Conservation (phyloP, 2,113 vertebrate genomes). For the Mormoops blainvillei region DNA sequence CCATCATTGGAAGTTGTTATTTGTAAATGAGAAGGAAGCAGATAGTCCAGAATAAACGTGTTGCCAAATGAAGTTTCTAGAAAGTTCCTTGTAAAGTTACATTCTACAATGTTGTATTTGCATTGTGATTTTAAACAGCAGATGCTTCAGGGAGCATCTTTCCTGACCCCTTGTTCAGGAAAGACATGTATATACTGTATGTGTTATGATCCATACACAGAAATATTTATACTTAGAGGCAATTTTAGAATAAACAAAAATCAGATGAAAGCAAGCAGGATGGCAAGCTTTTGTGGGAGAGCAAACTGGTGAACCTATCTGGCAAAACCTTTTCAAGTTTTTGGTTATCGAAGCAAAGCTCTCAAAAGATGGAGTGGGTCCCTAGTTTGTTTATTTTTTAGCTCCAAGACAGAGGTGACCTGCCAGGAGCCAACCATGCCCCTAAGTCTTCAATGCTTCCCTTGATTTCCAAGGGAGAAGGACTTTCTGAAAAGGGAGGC, state of each 20-base stretch:
- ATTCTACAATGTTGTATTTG: neutral
- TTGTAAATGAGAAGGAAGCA: neutral
- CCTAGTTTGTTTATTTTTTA: neutral
- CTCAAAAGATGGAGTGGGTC: neutral
- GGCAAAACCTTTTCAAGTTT: neutral
- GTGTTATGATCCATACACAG: neutral
- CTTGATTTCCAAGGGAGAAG: neutral
- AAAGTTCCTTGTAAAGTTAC: neutral
- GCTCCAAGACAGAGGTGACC: neutral
- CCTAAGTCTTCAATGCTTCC: rapidly evolving
- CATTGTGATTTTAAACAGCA: neutral
- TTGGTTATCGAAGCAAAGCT: neutral
- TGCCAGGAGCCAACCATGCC: neutral
- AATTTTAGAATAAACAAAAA: neutral
- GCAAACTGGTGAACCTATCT: neutral
- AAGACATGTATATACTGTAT: neutral
- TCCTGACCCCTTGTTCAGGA: neutral
- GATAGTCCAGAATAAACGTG: neutral
- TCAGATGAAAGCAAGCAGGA: neutral
- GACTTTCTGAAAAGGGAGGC: neutral
- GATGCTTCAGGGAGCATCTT: neutral
- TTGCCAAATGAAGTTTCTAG: neutral
- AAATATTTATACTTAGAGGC: neutral
- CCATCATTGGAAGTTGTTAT: neutral
- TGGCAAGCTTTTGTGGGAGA: neutral